phyloP scores from a whole-genome alignment of 2,113 vertebrate genomes.

The Sinocyclocheilus maitianheensis region DNA sequence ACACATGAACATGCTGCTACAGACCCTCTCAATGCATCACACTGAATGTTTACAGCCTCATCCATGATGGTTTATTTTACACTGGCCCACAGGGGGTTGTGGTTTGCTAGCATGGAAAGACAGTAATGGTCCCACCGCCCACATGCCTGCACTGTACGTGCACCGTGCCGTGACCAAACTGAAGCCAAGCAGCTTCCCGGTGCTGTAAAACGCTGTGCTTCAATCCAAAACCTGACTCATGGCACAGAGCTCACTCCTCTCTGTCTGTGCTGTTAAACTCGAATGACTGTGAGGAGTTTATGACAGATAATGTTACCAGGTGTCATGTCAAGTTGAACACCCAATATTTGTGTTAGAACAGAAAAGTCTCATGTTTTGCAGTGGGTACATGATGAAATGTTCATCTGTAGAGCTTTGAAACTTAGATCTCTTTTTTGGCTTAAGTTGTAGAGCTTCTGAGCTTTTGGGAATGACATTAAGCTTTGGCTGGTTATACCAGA shows the following conservation, averaged over 20 bases:
- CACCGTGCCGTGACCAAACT: constrained; percentile 48
- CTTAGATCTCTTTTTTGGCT: background rate
- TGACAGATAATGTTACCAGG: background rate
- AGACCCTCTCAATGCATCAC: background rate
- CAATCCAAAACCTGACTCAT: constrained; percentile 51
- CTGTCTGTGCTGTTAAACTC: constrained; percentile 9
- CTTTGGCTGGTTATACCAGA: background rate
- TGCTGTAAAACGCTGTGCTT: constrained; percentile 59
- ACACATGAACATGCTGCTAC: background rate
- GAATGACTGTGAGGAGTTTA: background rate
- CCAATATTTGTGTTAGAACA: background rate
- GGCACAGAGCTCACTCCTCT: constrained; percentile 10
- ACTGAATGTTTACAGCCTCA: constrained; percentile 40
- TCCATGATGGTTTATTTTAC: constrained; percentile 41
- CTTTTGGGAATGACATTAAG: background rate
- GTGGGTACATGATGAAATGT: background rate
- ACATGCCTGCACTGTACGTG: constrained; percentile 37
- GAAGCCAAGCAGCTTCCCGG: constrained; percentile 59
- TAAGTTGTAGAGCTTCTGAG: background rate
- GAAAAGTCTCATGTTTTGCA: background rate
- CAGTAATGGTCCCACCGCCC: constrained; percentile 44
- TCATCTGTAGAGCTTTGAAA: background rate
- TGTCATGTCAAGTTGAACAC: background rate
- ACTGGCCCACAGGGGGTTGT: constrained; percentile 21
- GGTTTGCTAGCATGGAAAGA: constrained; percentile 41